Evolutionary conservation across 2,888 invertebrate genomes (phyloP), one percentile per base, ranked within the genome.

Genomic region (Adelphocoris suturalis): DNA sequence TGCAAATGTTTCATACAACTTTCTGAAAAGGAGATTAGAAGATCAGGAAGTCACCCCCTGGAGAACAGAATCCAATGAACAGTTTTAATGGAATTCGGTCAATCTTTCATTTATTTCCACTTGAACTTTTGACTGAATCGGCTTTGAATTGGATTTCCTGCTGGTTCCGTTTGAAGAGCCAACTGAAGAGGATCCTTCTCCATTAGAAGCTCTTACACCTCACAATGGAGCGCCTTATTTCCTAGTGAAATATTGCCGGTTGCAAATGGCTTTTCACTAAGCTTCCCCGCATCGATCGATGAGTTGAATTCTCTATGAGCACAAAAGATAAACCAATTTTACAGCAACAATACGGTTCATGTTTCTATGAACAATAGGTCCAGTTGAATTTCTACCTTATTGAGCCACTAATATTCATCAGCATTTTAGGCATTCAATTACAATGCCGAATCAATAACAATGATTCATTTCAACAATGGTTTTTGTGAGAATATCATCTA

Each of bases 81-180:
- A 88, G 88, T 78, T 88, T 88, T 88, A 88, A 88, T 88, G 88
- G 88, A 88, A 88, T 88, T 88, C 78, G 88, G 88, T 88, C 88
- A 88, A 88, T 88, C 88, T 80, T 88, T 88, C 88, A 88, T 88
- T 88, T 88, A 88, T 88, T 78, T 80, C 88, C 80, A 88, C 88
- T 88, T 88, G 88, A 88, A 88, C 78, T 88, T 88, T 55, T 14
- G 88, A 88, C 88, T 28, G 80, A 88, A 88, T 78, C 52, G 55
- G 75, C 80, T 55, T 48, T 52, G 88, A 78, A 88, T 88, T 88
- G 78, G 88, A 80, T 78, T 88, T 61, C 55, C 85, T 85, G 61
- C 16, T 61, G 28, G 37, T 37, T 13, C 82, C 47, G 52, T 52
- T 78, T 82, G 52, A 81, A 23, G 82, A 52, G 19, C 52, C 23